phyloP scores from a whole-genome alignment of 1,140 invertebrate species.

The Ruditapes philippinarum region DNA sequence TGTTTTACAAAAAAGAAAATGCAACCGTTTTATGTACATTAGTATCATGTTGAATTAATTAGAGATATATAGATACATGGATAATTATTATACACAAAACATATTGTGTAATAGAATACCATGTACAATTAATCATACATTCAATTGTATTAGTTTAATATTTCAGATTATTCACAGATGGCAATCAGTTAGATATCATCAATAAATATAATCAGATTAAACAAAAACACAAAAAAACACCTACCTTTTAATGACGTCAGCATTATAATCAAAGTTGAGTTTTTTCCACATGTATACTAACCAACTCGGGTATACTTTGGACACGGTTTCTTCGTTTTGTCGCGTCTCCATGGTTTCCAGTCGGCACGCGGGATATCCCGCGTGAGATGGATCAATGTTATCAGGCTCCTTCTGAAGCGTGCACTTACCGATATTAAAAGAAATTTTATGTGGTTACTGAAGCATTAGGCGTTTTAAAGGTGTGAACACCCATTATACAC shows the following conservation, averaged over 20 bases:
- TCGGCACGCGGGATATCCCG: conserved; percentile 29
- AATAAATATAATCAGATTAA: neutral
- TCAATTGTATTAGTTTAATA: too few relatives aligned
- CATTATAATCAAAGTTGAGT: neutral
- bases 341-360: conserved; percentile 30
- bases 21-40: too few relatives aligned
- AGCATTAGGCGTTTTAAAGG: conserved; percentile 13
- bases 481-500: conserved; percentile 10
- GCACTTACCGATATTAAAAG: neutral
- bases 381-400: conserved; percentile 12
- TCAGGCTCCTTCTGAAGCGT: neutral
- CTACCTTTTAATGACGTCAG: conserved; percentile 39
- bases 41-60: too few relatives aligned
- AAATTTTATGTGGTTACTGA: conserved; percentile 32
- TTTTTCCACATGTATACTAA: conserved; percentile 12
- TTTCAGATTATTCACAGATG: too few relatives aligned
- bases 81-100: too few relatives aligned
- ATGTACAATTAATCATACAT: too few relatives aligned
- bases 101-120: too few relatives aligned
- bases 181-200: too few relatives aligned
- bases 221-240: conserved; percentile 11
- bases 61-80: too few relatives aligned
- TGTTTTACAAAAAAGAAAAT: too few relatives aligned
- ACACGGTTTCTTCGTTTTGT: conserved; percentile 16
- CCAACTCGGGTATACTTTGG: neutral